A percentile compares a stretch with the other conserved stretches of the same genome.
phyloP scores from a whole-genome alignment of 1,140 invertebrate genomes.

The Elysia chlorotica region DNA sequence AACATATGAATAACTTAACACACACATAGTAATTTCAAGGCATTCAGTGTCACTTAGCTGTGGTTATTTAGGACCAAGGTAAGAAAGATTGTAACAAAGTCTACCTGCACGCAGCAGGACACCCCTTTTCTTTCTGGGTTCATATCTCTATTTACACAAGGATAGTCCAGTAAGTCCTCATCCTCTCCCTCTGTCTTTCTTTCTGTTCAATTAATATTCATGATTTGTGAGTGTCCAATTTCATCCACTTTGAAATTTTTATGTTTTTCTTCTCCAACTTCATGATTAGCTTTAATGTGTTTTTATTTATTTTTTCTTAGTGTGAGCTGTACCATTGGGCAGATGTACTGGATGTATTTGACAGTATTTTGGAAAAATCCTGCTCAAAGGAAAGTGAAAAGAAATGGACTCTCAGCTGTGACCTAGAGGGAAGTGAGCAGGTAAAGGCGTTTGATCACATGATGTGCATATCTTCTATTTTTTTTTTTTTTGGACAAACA shows the following conservation, averaged over 20 bases:
- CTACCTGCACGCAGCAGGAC: too few species aligned
- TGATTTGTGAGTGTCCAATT: not conserved
- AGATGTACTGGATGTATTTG: constrained; percentile 83
- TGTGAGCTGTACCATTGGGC: constrained; percentile 92
- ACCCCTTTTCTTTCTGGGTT: too few species aligned
- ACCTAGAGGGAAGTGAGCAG: constrained; percentile 71
- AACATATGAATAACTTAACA: too few species aligned
- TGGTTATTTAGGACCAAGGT: too few species aligned
- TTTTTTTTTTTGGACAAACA: too few species aligned
- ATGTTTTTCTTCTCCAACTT: not conserved
- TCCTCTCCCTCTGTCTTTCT: not conserved
- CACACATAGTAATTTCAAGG: too few species aligned
- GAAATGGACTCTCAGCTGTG: constrained; percentile 80
- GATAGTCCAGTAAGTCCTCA: not conserved
- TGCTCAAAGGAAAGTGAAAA: constrained; percentile 70
- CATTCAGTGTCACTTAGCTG: too few species aligned
- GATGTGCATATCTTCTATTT: too few species aligned
- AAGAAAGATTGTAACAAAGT: too few species aligned
- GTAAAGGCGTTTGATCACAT: too few species aligned
- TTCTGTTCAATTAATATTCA: not conserved
- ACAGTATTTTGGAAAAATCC: constrained; percentile 79
- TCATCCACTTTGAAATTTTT: not conserved
- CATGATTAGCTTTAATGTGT: not conserved
- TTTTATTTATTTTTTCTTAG: constrained; percentile 45
- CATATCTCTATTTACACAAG: not conserved